Evolutionary conservation across 2,113 vertebrate species (phyloP).

Genomic region (Gymnogyps californianus): DNA sequence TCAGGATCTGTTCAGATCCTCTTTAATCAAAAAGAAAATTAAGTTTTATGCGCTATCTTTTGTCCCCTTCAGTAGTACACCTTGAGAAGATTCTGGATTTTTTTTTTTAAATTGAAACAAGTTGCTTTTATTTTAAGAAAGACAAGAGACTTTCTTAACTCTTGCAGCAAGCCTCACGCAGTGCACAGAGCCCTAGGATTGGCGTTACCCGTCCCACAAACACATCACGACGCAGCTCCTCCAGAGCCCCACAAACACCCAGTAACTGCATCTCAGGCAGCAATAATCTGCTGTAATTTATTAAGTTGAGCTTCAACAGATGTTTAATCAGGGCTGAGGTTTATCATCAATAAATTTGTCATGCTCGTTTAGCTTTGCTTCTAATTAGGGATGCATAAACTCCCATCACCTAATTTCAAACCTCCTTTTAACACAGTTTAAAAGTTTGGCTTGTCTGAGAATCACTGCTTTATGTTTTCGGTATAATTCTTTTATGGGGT

Average conservation of each 20-base stretch:
- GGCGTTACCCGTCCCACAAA: background rate
- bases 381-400: background rate
- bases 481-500: background rate
- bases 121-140: background rate
- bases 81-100: background rate
- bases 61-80: background rate
- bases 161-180: background rate
- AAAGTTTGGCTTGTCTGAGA: background rate
- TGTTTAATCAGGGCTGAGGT: background rate
- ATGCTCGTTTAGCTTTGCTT: background rate
- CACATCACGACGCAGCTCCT: rapidly evolving
- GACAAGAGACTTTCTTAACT: background rate
- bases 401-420: background rate
- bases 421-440: background rate
- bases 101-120: background rate
- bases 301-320: background rate
- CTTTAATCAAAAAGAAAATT: background rate
- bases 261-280: background rate
- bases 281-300: background rate
- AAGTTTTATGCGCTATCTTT: background rate
- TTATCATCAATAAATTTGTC: background rate
- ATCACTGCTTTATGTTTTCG: background rate
- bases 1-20: background rate
- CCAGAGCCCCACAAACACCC: background rate
- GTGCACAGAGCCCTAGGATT: rapidly evolving